Base-by-base conservation (phyloP, 2,888 invertebrate species). In the Euclidia mi region DNA sequence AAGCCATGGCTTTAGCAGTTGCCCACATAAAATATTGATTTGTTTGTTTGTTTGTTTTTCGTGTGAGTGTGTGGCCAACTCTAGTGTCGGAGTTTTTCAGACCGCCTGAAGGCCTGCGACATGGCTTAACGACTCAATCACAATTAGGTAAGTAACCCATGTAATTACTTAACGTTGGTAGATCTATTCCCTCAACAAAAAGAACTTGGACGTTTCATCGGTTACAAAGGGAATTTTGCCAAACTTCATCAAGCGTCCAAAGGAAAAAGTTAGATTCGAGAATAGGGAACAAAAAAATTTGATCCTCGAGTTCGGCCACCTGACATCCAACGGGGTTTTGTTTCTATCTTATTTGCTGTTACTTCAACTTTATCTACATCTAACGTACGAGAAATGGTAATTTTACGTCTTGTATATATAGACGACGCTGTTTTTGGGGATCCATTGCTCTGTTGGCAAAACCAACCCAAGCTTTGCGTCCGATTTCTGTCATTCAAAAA, bases 131-230 rank as follows among this genome's bases (percentile, higher is more conserved):
- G n/a, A n/a, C n/a, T n/a, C 56, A 65, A 75, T 75, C 67, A 58
- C 71, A 74, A 75, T 75, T 74, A 77, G 52, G 43, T 71, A 65
- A 69, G 75, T 71, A 77, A 47, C 60, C 64, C 64, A 66, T 63
- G 69, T 77, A 77, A 75, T 75, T 71, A 75, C 75, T 75, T 77
- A 74, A 68, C 63, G 56, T 51, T 56, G 25, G 46, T 38, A 46
- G 51, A 71, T 68, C 68, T 59, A 56, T 67, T 56, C 41, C 47
- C 31, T 52, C 12, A 67, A 57, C 64, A 70, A 71, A 76, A 74
- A 69, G 66, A 65, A 63, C 71, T 51, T 50, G 77, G 55, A 49
- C 56, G 40, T 63, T 70, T 65, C 64, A 60, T 60, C 56, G 51
- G 75, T 51, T 71, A 77, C 74, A 77, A 75, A 75, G 47, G 62